These are phyloP conservation scores for Cranoglanis bouderius DNA, from an alignment of 2,113 vertebrate genomes.

Conservation along the genomic window DNA sequence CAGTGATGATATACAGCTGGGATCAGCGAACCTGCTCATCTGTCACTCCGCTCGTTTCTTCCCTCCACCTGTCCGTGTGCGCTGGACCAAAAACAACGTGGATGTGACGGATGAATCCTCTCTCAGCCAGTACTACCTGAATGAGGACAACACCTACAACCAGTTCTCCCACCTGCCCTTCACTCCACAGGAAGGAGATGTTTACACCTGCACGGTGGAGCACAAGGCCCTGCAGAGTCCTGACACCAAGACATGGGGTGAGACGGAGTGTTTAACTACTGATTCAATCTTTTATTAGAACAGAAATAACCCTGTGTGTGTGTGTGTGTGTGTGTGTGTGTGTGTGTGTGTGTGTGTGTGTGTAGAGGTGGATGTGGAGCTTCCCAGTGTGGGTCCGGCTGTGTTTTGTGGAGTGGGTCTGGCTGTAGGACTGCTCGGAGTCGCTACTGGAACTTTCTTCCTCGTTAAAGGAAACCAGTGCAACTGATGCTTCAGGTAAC, in stretches of 20 bases:
- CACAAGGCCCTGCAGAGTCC: slow-evolving; percentile 58
- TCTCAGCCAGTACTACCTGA: slow-evolving; percentile 61
- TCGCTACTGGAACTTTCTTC: slow-evolving; percentile 68
- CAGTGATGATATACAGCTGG: slow-evolving; percentile 52
- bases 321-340: slow-evolving; percentile 23
- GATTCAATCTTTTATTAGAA: not conserved
- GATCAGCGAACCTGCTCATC: slow-evolving; percentile 68
- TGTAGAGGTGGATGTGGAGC: slow-evolving; percentile 40
- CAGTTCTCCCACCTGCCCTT: slow-evolving; percentile 73
- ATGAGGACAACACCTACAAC: slow-evolving; percentile 64
- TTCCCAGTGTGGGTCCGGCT: slow-evolving; percentile 53
- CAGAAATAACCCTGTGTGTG: not conserved
- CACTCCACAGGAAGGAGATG: slow-evolving; percentile 66
- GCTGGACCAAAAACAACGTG: slow-evolving; percentile 72
- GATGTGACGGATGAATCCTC: slow-evolving; percentile 58
- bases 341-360: slow-evolving; percentile 31
- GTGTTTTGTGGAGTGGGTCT: slow-evolving; percentile 67
- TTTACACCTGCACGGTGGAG: no score
- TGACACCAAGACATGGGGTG: slow-evolving; percentile 70
- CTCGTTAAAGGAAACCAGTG: slow-evolving; percentile 70
- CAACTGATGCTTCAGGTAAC: slow-evolving; percentile 50
- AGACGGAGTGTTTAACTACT: slow-evolving; percentile 36
- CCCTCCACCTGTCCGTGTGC: slow-evolving; percentile 69
- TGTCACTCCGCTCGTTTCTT: slow-evolving; percentile 72
- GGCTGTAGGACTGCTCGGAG: slow-evolving; percentile 64